Base-by-base conservation (phyloP, 2,888 invertebrate species). In the Xestoiulus laeticollis region DNA sequence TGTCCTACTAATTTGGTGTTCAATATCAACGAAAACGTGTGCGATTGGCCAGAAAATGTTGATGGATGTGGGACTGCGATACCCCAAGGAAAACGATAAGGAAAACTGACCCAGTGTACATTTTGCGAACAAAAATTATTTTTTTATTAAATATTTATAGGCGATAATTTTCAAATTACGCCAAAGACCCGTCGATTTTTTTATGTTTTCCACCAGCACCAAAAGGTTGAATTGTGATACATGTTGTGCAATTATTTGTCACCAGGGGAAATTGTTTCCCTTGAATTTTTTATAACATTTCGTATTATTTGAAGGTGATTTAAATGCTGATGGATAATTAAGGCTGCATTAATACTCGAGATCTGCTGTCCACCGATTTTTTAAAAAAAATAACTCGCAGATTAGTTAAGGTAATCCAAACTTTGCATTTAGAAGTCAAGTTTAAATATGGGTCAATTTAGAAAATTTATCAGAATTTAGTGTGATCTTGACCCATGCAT, bases 41-140 rank as follows among this genome's bases (percentile, higher is more conserved):
- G 98, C 92, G 98, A 98, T 93, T 98, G 98, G 98, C 97, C 97
- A 0, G 97, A 97, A 91, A 98, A 97, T 91, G 98, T 98, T 0
- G 97, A 96, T 91, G 96, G 96, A 30, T 98, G 98, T 89, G 87
- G 68, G 16, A 14, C n/a, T n/a, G n/a, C 85, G 16, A 26, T 6
- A 68, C 32, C 83, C n/a, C 19, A 59, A 59, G 53, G n/a, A n/a
- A 59, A 59, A 59, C 53, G 19, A 59, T 59, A 59, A 59, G n/a
- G 53, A 59, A 19, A 19, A 59, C n/a, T 59, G n/a, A 6, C 53
- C n/a, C 4, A 6, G n/a, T 59, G 53, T 59, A 59, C n/a, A 59
- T 59, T 59, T 59, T 19, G 53, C 53, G 53, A 59, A 59, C 53
- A n/a, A 19, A 59, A 59, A 59, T n/a, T 59, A n/a, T n/a, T 59